Evolutionary conservation across 2,113 vertebrate genomes (phyloP), one percentile per base, ranked within the genome.

Genomic region (Gopherus evgoodei): DNA sequence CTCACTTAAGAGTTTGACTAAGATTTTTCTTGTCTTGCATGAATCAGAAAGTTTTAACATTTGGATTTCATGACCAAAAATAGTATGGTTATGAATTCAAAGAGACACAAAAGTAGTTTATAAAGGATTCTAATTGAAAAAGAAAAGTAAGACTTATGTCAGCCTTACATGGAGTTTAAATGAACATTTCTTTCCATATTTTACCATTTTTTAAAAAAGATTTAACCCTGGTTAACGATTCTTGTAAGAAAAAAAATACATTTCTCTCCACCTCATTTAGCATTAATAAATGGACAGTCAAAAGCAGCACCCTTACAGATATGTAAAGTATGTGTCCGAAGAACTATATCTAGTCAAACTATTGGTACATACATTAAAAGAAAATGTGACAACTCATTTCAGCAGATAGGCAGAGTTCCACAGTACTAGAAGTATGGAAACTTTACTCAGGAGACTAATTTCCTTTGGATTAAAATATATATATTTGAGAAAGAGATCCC

Each of bases 261-360:
- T 81, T 17, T 93, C 12, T 80, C 75, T 44, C 72, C 24, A 47
- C 12, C 75, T 78, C 24, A 44, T 47, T 94, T 93, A 90, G 44
- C 38, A 85, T 81, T 90, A 88, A 94, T 72, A 1, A 93, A 86
- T 84, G 47, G 35, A 85, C 59, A 69, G 11, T 42, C 24, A 90
- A 52, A 87, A 7, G 12, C 83, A 93, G 78, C 0, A 0, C n/a
- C 52, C 21, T 89, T 44, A 62, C 35, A 44, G 2, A 78, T 88
- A 83, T n/a, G 31, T 80, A 57, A 81, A 93, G 16, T 10, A 25
- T 24, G 31, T 69, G 69, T 78, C 56, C 75, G 11, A 54, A 93
- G 76, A 93, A n/a, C 76, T 47, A 50, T 84, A 86, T 95, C 81
- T 78, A 56, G 35, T 90, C 42, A 83, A 85, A 90, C 57, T 93